Evolutionary conservation across 2,113 vertebrate species (phyloP), one percentile per base, ranked within the genome.

Genomic region (Lamprotornis superbus): DNA sequence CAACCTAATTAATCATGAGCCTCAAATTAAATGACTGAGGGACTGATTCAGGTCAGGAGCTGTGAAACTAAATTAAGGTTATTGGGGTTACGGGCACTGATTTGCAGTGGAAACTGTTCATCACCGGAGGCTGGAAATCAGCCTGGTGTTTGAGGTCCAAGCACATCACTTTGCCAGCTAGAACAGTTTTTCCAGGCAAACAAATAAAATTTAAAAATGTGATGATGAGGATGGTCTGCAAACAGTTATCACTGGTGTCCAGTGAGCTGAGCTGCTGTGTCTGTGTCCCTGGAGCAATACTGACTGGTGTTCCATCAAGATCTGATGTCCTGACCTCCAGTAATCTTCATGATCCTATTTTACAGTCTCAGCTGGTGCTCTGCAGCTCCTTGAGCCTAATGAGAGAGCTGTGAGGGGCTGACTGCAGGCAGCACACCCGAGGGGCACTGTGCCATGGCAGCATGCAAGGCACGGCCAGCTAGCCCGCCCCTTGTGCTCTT

Each of bases 1-100:
- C 52, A 74, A 76, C 40, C 78, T 91, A 93, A 96, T 97, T 93
- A 96, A 97, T 82, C 25, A 83, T 60, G 60, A 95, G 57, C 90
- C 91, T 89, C 83, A 87, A 92, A 75, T 83, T 67, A 92, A 91
- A 91, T 92, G 75, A 79, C 61, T 73, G 67, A 56, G 35, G 65
- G 93, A 77, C 25, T 68, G 87, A 95, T 94, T 80, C 70, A 56
- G 75, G 65, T 67, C 52, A 82, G 81, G 52, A 81, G 24, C n/a
- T 76, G 33, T 74, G 87, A 77, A 85, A 63, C 16, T 87, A 73
- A 75, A 87, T 87, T 70, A 94, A 95, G 67, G 88, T 76, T 92
- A 84, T 40, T 2, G 0, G 59, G n/a, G 53, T 88, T 69, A 77
- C 0, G 0, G 42, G 56, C 1, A 0, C 52, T 71, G 61, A 86